A percentile compares a stretch with the other conserved stretches of the same genome.
phyloP scores from a whole-genome alignment of 2,113 vertebrate genomes.

The Tachycineta bicolor region DNA sequence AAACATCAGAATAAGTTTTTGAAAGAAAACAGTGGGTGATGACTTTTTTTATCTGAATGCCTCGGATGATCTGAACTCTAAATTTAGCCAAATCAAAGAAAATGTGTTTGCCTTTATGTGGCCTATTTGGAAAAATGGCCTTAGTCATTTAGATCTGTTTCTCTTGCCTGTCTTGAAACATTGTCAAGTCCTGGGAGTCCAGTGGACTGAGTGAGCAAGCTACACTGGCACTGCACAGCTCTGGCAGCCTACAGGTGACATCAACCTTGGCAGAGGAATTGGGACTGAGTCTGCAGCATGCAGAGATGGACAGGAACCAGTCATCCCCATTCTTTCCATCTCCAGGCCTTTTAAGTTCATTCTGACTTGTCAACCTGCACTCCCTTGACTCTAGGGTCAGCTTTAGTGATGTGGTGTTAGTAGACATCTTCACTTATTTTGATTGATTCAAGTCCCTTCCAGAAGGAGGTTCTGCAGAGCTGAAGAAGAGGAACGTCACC shows the following conservation, averaged over 20 bases:
- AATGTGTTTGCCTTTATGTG: neutral
- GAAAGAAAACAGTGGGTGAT: neutral
- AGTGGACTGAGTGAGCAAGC: neutral
- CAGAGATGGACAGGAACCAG: neutral
- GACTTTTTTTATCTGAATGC: neutral
- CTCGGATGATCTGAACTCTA: neutral
- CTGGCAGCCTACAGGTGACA: neutral
- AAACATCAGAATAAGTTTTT: neutral
- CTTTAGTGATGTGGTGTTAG: neutral
- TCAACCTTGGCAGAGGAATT: neutral
- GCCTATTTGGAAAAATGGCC: neutral
- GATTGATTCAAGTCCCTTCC: neutral
- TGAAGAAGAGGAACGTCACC: neutral
- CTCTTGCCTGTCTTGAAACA: neutral
- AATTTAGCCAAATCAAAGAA: neutral
- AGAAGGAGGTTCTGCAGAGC: neutral
- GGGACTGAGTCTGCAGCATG: accelerated
- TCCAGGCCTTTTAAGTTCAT: neutral
- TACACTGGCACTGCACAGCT: neutral
- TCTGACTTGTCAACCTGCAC: neutral
- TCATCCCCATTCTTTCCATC: neutral
- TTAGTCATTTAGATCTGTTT: neutral
- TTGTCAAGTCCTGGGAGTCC: neutral
- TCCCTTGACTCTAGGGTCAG: neutral
- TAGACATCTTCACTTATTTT: neutral